Conservation (phyloP, 2,113 vertebrate species). For the Rattus norvegicus region DNA sequence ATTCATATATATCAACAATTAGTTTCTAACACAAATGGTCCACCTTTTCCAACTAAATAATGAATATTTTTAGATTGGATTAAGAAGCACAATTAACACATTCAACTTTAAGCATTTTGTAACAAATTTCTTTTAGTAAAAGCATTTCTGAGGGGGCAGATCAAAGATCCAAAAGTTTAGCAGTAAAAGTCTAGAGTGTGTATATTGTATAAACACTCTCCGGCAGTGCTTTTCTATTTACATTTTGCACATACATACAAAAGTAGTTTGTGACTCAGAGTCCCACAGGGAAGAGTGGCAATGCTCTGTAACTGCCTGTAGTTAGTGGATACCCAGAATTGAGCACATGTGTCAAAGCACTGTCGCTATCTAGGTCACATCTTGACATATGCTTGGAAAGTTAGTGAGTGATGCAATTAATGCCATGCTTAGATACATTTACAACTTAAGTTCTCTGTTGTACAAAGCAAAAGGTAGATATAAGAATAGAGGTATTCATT, state of each 20-base stretch:
- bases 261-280: neutral
- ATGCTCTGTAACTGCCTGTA: neutral
- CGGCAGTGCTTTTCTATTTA: neutral
- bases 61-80: neutral
- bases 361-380: neutral
- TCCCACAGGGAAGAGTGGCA: neutral
- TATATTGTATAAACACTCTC: neutral
- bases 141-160: neutral
- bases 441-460: neutral
- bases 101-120: neutral
- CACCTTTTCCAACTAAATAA: neutral
- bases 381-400: neutral
- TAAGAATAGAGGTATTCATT: neutral
- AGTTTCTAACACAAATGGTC: neutral
- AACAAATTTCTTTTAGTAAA: neutral
- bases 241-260: neutral
- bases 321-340: neutral
- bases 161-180: neutral
- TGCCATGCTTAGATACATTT: neutral
- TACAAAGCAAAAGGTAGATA: neutral
- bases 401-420: neutral
- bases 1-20: neutral
- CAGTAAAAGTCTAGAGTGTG: neutral
- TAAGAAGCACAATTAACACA: neutral
- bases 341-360: neutral